phyloP scores from a whole-genome alignment of 2,113 vertebrate genomes.

The Daubentonia madagascariensis region DNA sequence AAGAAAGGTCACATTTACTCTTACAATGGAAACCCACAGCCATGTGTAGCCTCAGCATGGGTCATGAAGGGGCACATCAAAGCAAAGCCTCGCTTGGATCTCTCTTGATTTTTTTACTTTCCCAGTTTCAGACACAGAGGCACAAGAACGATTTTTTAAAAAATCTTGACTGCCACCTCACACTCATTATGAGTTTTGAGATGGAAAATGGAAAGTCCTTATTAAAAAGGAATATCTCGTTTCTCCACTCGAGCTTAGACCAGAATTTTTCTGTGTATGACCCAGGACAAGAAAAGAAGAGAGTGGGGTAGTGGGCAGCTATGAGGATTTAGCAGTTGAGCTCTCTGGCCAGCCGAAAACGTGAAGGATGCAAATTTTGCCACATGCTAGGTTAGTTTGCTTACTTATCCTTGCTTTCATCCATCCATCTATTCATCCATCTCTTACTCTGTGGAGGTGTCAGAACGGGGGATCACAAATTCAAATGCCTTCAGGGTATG shows the following conservation, averaged over 20 bases:
- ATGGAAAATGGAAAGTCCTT: not conserved
- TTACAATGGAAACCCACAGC: conserved; percentile 51
- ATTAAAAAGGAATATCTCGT: not conserved
- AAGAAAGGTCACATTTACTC: conserved; percentile 52
- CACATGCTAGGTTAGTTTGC: not conserved
- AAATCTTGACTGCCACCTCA: not conserved
- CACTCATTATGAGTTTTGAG: not conserved
- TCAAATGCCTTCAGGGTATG: not conserved
- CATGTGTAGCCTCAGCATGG: not conserved
- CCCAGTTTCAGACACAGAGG: not conserved
- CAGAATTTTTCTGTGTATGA: not conserved
- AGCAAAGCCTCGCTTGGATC: not conserved
- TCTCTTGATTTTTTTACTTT: conserved; percentile 4
- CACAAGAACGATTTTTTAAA: not conserved
- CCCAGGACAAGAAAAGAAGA: not conserved
- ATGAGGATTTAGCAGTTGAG: not conserved
- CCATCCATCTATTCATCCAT: not conserved
- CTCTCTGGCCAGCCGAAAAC: not conserved
- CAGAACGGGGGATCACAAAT: not conserved
- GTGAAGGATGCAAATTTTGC: not conserved
- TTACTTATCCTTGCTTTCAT: not conserved
- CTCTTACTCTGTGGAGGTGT: not conserved
- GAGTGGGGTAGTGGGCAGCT: not conserved
- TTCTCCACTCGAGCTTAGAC: not conserved
- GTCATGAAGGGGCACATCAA: not conserved